phyloP scores from a whole-genome alignment of 2,113 vertebrate species.

The Centropristis striata region DNA sequence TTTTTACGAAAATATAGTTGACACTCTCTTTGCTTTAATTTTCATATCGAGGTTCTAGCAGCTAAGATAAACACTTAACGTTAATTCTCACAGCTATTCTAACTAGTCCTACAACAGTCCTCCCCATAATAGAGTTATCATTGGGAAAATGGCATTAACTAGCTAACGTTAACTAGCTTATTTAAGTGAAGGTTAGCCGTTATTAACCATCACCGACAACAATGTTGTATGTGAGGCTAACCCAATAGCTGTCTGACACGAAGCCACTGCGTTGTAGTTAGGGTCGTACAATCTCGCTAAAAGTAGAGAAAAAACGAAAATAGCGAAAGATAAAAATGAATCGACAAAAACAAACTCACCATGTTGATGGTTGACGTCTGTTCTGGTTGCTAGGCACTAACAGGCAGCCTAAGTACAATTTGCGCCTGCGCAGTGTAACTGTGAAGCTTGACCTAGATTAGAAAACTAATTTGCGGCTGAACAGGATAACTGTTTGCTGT shows the following conservation, averaged over 20 bases:
- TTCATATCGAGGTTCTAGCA: neutral
- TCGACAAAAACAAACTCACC: constrained; percentile 50
- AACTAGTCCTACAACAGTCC: neutral
- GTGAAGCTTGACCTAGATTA: constrained; percentile 22
- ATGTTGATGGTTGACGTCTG: constrained; percentile 51
- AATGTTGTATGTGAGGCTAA: neutral
- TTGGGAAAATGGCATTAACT: neutral
- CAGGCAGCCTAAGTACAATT: neutral
- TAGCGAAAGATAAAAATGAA: neutral
- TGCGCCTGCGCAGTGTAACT: constrained; percentile 55
- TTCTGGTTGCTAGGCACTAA: constrained; percentile 73
- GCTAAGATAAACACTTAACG: too few relatives aligned
- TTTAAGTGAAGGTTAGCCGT: constrained; percentile 14
- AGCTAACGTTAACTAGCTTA: constrained; percentile 38
- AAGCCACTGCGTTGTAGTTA: neutral
- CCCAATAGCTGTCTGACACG: accelerated
- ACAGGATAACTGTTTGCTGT: neutral
- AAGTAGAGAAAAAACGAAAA: neutral
- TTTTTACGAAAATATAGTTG: too few relatives aligned
- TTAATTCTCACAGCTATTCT: neutral
- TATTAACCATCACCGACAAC: constrained; percentile 14
- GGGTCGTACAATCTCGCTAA: accelerated
- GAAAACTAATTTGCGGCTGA: neutral
- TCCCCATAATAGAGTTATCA: too few relatives aligned
- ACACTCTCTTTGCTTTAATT: neutral